Evolutionary conservation across 1,140 invertebrate species (phyloP).

Genomic region (Pygmarrhopalites habei): DNA sequence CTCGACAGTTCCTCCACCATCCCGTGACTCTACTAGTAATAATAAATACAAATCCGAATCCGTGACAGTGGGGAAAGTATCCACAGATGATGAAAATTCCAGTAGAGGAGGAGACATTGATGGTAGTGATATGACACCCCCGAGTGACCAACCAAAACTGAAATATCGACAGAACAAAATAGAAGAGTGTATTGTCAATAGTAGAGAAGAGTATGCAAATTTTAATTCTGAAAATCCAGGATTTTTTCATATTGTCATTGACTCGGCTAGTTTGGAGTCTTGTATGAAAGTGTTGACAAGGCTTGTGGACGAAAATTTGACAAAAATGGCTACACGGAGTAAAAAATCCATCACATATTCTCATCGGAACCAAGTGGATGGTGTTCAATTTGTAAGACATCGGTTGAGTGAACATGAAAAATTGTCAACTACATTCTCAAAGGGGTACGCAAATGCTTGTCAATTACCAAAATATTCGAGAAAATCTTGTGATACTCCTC

Average conservation of each 20-base stretch:
- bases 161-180: neutral
- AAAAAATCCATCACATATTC: no score
- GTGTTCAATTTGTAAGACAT: neutral
- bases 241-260: neutral
- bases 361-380: neutral
- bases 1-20: neutral
- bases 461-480: neutral
- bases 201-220: neutral
- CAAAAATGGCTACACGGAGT: no score
- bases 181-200: neutral
- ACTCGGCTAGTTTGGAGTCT: neutral
- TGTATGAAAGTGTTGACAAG: neutral
- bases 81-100: neutral
- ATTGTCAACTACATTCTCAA: neutral
- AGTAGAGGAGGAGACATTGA: neutral
- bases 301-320: neutral
- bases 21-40: neutral
- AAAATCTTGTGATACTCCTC: neutral
- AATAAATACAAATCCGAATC: neutral
- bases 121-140: neutral
- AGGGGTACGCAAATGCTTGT: neutral
- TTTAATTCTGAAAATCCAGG: constrained; percentile 7
- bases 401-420: neutral
- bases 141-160: neutral
- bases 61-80: neutral